Percentiles rank a stretch among this genome's conserved stretches.
Evolutionary conservation across 2,888 invertebrate genomes (phyloP).

Genomic region (Syrista parreyssii): DNA sequence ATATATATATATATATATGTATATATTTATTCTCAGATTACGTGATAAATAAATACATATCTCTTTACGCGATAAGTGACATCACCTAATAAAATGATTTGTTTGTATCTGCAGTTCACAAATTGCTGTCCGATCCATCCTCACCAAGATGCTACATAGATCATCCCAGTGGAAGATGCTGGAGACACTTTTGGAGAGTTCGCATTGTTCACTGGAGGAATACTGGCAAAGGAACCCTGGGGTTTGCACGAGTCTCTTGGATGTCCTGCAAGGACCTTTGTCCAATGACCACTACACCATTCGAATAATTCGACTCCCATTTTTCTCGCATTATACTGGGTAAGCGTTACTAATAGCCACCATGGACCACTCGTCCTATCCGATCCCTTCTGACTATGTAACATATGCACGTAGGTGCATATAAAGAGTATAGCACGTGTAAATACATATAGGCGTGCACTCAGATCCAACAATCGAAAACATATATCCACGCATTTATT

Average conservation of each 20-base stretch:
- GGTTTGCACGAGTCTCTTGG: constrained; percentile 12
- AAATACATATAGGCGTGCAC: background rate
- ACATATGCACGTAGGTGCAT: constrained; percentile 1
- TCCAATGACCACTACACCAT: constrained; percentile 32
- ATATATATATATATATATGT: too few species aligned
- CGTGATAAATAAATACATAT: background rate
- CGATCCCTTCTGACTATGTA: background rate
- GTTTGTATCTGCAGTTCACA: background rate
- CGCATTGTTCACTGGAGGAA: constrained; percentile 6
- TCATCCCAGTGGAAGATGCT: background rate
- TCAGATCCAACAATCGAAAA: constrained; percentile 17
- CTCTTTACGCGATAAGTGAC: background rate
- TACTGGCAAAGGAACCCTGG: constrained; percentile 9
- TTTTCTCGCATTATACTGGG: constrained; percentile 56
- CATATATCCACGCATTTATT: constrained; percentile 18
- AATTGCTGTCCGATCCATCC: background rate
- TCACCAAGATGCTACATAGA: background rate
- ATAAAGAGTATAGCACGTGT: background rate
- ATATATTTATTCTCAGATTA: background rate
- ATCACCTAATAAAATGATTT: background rate
- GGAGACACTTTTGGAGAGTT: constrained; percentile 7
- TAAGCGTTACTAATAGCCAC: constrained; percentile 57
- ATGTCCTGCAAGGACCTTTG: constrained; percentile 14
- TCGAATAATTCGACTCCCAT: constrained; percentile 54
- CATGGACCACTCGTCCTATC: background rate